Percentiles rank a stretch among this genome's conserved stretches.
Conservation (phyloP, 2,113 vertebrate species). For the Melanotaenia duboulayi region DNA sequence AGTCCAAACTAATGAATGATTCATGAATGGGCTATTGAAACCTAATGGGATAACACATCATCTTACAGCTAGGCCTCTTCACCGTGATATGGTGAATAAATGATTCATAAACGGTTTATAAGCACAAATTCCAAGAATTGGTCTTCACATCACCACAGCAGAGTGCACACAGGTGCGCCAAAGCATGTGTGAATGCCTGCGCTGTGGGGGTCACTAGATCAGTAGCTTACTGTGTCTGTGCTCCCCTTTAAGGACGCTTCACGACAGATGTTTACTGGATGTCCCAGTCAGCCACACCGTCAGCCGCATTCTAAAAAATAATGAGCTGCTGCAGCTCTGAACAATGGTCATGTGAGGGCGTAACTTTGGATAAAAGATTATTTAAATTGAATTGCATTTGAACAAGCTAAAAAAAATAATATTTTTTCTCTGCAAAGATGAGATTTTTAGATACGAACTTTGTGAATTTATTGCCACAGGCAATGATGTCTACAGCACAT, state of each 20-base stretch:
- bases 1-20: constrained; percentile 74
- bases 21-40: constrained; percentile 77
- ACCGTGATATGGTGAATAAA: constrained; percentile 59
- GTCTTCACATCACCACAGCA: constrained; percentile 44
- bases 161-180: constrained; percentile 60
- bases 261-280: constrained; percentile 76
- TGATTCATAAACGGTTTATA: constrained; percentile 68
- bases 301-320: constrained; percentile 60
- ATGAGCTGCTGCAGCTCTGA: constrained; percentile 67
- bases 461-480: constrained; percentile 31
- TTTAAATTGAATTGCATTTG: constrained; percentile 63
- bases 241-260: constrained; percentile 60
- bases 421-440: constrained; percentile 17
- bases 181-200: constrained; percentile 64
- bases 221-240: constrained; percentile 70
- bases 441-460: constrained; percentile 37
- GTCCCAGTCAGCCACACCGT: constrained; percentile 65
- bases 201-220: constrained; percentile 71
- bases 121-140: constrained; percentile 55
- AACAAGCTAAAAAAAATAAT: constrained; percentile 35
- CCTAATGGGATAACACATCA: constrained; percentile 71
- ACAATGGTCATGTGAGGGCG: constrained; percentile 54
- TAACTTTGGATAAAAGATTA: constrained; percentile 58
- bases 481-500: constrained; percentile 25
- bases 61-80: constrained; percentile 61